Evolutionary conservation across 2,888 invertebrate species (phyloP).

Genomic region (Protonemura montana): DNA sequence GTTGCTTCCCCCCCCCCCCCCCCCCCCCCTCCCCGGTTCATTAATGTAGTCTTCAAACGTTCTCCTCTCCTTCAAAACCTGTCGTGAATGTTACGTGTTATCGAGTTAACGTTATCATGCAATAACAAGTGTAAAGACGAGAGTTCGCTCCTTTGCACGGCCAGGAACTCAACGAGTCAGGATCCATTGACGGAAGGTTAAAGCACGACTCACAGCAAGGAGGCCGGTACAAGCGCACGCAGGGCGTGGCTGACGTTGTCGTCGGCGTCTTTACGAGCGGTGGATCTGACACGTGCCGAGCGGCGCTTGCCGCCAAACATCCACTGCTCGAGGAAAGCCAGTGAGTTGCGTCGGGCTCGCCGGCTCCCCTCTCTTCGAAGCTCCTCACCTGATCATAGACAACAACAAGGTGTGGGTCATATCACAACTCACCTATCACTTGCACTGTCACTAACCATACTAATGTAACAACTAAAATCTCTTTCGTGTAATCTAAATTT

Average conservation of each 20-base stretch:
- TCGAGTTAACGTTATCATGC: no score
- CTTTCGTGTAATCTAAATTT: no score
- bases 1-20: no score
- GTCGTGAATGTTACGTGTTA: no score
- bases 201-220: slow-evolving; percentile 61
- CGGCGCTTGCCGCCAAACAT: slow-evolving; percentile 73
- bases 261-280: slow-evolving; percentile 66
- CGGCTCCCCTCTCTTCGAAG: slow-evolving; percentile 65
- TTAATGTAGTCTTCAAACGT: no score
- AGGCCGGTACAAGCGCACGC: slow-evolving; percentile 70
- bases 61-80: no score
- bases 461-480: no score
- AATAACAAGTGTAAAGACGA: no score
- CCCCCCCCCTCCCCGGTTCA: no score
- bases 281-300: slow-evolving; percentile 60
- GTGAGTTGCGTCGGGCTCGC: slow-evolving; percentile 69
- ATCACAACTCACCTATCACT: not conserved
- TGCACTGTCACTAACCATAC: not conserved
- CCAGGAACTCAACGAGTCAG: no score
- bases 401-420: not conserved
- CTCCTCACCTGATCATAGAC: slow-evolving; percentile 59
- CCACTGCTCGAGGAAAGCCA: slow-evolving; percentile 78
- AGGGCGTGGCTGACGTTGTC: slow-evolving; percentile 69
- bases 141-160: no score
- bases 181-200: no score